These are phyloP conservation scores for Actinia tenebrosa DNA, from an alignment of 64 coral and sea anemone genomes.

Conservation along the genomic window DNA sequence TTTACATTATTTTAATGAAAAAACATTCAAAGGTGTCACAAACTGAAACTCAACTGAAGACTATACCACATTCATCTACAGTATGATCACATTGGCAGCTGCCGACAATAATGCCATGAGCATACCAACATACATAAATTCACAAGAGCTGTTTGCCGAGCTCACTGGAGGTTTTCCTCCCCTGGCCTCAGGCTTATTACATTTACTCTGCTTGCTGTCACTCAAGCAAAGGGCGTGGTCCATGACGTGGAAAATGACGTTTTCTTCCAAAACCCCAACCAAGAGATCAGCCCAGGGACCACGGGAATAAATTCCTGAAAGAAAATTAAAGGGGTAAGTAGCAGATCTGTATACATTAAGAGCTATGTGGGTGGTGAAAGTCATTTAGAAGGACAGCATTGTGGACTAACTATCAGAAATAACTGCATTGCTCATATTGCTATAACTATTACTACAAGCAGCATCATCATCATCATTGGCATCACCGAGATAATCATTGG, in stretches of 20 bases:
- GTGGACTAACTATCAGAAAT: too few species aligned
- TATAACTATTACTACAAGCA: too few species aligned
- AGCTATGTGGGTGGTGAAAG: too few species aligned
- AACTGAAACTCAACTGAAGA: too few species aligned
- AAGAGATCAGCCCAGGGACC: constrained; percentile 72
- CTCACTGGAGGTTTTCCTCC: background rate
- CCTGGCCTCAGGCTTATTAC: constrained; percentile 37
- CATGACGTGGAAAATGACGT: constrained; percentile 69
- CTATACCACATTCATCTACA: background rate
- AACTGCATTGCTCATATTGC: too few species aligned
- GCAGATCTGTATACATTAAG: too few species aligned
- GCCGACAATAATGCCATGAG: background rate
- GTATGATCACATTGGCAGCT: background rate
- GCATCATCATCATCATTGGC: too few species aligned
- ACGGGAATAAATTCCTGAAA: constrained; percentile 58
- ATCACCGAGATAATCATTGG: too few species aligned
- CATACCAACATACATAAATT: background rate
- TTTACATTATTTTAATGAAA: too few species aligned
- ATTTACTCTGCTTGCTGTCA: constrained; percentile 43
- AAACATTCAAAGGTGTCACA: too few species aligned
- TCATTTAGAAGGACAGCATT: too few species aligned
- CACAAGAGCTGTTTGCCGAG: background rate
- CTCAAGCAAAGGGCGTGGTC: constrained; percentile 65
- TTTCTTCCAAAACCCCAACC: constrained; percentile 70
- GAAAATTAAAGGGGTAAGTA: background rate